A percentile compares a stretch with the other conserved stretches of the same genome.
Evolutionary conservation across 2,113 vertebrate genomes (phyloP).

Genomic region (Bos javanicus): DNA sequence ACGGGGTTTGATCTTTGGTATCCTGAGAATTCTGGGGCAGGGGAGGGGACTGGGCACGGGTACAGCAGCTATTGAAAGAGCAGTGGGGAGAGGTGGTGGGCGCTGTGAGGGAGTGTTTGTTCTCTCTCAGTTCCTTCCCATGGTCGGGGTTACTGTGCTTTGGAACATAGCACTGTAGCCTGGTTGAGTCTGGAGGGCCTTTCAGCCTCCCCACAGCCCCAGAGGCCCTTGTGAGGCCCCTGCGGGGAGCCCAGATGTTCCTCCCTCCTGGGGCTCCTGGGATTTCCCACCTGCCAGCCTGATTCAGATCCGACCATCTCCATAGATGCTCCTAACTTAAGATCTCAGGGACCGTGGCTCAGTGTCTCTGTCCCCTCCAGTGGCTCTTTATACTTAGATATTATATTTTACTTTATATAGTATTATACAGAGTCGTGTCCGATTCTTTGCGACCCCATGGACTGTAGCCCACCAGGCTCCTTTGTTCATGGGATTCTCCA

Average conservation of each 20-base stretch:
- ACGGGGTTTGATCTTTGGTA: neutral
- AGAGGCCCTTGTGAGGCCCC: neutral
- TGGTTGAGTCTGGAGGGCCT: neutral
- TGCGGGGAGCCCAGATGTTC: neutral
- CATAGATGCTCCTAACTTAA: neutral
- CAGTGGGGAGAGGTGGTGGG: neutral
- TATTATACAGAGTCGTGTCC: neutral
- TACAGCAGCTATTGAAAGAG: neutral
- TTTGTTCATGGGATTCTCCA: neutral
- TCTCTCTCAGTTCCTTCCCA: accelerated
- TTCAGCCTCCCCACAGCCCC: neutral
- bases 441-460: neutral
- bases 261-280: neutral
- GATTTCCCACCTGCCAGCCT: neutral
- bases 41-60: neutral
- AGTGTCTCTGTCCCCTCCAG: neutral
- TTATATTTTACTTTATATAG: neutral
- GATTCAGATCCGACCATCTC: neutral
- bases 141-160: accelerated
- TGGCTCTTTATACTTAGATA: neutral
- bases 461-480: neutral
- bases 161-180: no score
- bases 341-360: neutral
- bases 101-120: accelerated
- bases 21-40: neutral